Percentiles rank a stretch among this genome's conserved stretches.
Evolutionary conservation across 2,113 vertebrate species (phyloP).

Genomic region (Oxyruncus cristatus): DNA sequence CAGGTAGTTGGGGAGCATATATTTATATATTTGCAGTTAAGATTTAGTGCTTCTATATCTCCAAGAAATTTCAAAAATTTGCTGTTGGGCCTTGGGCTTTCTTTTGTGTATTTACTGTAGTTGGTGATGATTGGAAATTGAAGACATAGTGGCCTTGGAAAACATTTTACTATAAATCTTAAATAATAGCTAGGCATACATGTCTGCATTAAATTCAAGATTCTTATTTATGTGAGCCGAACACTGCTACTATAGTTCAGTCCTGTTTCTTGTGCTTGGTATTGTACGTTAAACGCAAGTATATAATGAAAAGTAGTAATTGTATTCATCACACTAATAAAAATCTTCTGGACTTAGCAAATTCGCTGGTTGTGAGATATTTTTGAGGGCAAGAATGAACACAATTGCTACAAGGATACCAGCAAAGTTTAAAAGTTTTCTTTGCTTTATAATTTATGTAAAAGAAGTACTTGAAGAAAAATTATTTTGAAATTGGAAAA

Average conservation of each 20-base stretch:
- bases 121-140: not conserved
- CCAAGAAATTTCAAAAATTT: not conserved
- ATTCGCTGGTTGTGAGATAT: not conserved
- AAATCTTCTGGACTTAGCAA: not conserved
- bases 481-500: not conserved
- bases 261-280: not conserved
- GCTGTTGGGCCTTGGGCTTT: not conserved
- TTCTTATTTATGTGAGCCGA: not conserved
- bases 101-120: not conserved
- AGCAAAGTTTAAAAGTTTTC: not conserved
- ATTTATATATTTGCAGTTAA: not conserved
- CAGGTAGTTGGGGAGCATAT: constrained; percentile 79
- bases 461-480: not conserved
- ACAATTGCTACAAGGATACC: not conserved
- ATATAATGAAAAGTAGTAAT: not conserved
- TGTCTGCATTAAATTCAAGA: not conserved
- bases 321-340: not conserved
- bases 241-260: not conserved
- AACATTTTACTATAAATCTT: not conserved
- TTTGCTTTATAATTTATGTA: not conserved
- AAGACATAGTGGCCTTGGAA: not conserved
- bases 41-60: not conserved
- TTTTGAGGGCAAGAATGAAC: not conserved
- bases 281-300: not conserved
- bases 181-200: not conserved